Evolutionary conservation across 2,797 vertebrate species (phyloP), one percentile per base, ranked within the genome.

Genomic region (Agapornis canus): DNA sequence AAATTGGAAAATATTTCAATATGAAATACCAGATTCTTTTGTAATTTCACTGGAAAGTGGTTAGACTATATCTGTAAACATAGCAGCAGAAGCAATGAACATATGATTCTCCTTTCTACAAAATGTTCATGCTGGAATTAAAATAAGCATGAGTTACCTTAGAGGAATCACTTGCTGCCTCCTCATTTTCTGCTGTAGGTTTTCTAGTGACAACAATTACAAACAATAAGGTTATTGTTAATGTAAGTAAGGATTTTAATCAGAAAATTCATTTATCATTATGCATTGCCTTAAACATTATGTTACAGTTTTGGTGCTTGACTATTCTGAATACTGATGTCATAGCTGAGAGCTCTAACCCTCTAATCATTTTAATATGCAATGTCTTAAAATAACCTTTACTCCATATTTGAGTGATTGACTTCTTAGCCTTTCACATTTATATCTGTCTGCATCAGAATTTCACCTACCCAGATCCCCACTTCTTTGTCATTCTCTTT

Each of bases 91-190:
- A 43, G 42, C 70, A 78, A 77, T 4, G 18, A 83, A 69, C 14
- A 63, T 7, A 16, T 14, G 11, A 59, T 65, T 82, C 9, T 56
- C 7, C 61, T 61, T 66, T 71, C 48, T 39, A 89, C 10, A 91
- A 86, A 88, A 76, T 29, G 59, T 12, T 65, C 20, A 64, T 39
- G 25, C 26, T 63, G 56, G 13, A 78, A 66, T 65, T 56, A 57
- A 17, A 86, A 25, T 48, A 90, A 78, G n/a, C 11, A 40, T 80
- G 37, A 18, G 26, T 96, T 97, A 98, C 98, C 98, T 98, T 95
- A 86, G 68, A 92, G 65, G 82, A 80, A 31, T 95, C 91, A 65
- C 56, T 27, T 61, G 86, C 43, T 90, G 56, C 51, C 48, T 77
- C 87, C 69, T 92, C 32, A 31, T 86, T 95, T 96, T 96, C 90